Evolutionary conservation across 37 sponge, comb jelly and placozoan genomes (phyloP), one percentile per base, ranked within the genome.

Genomic region (Geodia barretti): DNA sequence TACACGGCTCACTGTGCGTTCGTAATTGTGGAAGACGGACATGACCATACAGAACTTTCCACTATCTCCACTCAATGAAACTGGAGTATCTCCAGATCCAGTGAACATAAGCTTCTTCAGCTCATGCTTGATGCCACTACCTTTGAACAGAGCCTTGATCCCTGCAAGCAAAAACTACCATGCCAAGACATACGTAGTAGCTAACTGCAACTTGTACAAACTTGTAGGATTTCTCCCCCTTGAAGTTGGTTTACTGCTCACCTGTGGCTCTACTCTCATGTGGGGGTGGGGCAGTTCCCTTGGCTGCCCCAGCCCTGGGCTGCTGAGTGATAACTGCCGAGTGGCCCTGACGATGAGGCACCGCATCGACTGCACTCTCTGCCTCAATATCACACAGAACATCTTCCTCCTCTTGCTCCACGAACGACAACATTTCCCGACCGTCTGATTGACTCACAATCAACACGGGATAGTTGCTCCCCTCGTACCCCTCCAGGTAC

Each of bases 61-160:
- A 23, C 20, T 28, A 62, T 82, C 77, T n/a, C 34, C 42, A 26
- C 63, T 60, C 28, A 83, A 60, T 24, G 43, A 21, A 24, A 73
- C 3, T 24, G 79, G 84, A 1, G 60, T 35, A 23, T 75, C 36
- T 37, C 72, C 71, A 37, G 41, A 59, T 8, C 71, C 42, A 40
- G 41, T 33, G 70, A 83, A 79, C 79, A 88, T 88, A 0, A 78
- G 25, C 71, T 70, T 76, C 77, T 88, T 88, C 35, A 88, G 38
- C 31, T 81, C 75, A 17, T 65, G 38, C 59, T 88, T 88, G 54
- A 47, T 7, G 14, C 54, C 54, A 47, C 54, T 14, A 47, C 54
- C n/a, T n/a, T n/a, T n/a, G n/a, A n/a, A n/a, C n/a, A n/a, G n/a
- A n/a, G n/a, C n/a, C n/a, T n/a, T n/a, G n/a, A n/a, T n/a, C n/a